Conservation (phyloP, 2,113 vertebrate genomes). For the Myotis lucifugus region DNA sequence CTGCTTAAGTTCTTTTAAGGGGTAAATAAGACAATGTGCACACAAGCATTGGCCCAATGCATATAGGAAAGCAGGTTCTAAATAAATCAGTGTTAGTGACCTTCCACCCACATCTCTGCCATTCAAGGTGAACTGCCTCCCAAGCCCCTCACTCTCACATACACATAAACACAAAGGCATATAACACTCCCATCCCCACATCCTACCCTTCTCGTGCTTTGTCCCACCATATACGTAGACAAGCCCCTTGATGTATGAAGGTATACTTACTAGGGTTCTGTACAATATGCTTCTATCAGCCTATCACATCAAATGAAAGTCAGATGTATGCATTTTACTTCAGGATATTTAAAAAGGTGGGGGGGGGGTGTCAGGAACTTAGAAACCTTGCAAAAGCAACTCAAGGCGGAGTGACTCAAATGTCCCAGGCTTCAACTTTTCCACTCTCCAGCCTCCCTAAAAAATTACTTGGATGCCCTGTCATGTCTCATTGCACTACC, state of each 20-base stretch:
- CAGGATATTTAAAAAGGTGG: background rate
- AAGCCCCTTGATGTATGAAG: background rate
- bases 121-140: background rate
- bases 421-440: constrained; percentile 22
- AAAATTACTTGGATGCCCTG: constrained; percentile 6
- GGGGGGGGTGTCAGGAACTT: background rate
- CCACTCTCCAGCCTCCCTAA: background rate
- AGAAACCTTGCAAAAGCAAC: background rate
- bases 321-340: background rate
- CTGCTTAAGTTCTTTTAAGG: background rate
- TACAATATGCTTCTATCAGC: background rate
- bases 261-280: background rate
- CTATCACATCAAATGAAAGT: background rate
- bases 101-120: background rate
- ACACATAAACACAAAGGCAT: background rate
- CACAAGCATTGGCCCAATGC: background rate
- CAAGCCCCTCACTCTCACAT: background rate
- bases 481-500: constrained; percentile 8
- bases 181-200: background rate
- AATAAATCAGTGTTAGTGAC: background rate
- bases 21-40: background rate
- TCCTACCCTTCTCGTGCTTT: background rate
- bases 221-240: background rate
- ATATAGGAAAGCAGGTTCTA: background rate
- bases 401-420: background rate